Conservation (phyloP, 2,797 vertebrate species). For the Sebastolobus alascanus region DNA sequence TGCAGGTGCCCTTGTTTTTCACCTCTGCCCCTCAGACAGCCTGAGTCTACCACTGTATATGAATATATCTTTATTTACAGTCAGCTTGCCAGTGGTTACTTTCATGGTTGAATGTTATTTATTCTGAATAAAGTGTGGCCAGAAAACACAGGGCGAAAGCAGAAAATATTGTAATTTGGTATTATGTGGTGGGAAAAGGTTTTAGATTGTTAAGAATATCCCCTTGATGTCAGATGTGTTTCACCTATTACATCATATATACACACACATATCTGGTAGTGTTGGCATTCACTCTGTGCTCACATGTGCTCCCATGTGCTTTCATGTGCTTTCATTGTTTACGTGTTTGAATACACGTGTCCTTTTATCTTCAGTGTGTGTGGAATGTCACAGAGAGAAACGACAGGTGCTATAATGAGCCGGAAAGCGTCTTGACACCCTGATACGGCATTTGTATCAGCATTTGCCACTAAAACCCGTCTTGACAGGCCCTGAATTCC, state of each 20-base stretch:
- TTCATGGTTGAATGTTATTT: background rate
- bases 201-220: background rate
- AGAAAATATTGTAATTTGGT: background rate
- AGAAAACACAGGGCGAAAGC: background rate
- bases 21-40: too few species aligned
- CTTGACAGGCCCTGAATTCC: background rate
- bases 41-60: too few species aligned
- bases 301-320: slow-evolving; percentile 11
- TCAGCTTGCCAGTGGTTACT: background rate
- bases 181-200: background rate
- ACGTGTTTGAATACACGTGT: slow-evolving; percentile 31
- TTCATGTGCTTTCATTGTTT: slow-evolving; percentile 9
- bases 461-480: slow-evolving; percentile 17
- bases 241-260: too few species aligned
- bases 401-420: slow-evolving; percentile 33
- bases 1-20: too few species aligned
- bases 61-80: accelerated
- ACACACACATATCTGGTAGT: too few species aligned
- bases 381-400: slow-evolving; percentile 70
- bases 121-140: background rate
- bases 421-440: slow-evolving; percentile 21
- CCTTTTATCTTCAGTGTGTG: slow-evolving; percentile 57
- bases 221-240: background rate
- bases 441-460: slow-evolving; percentile 24
- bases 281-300: background rate